Base-by-base conservation (phyloP, 1,140 invertebrate genomes). In the Microplitis demolitor region DNA sequence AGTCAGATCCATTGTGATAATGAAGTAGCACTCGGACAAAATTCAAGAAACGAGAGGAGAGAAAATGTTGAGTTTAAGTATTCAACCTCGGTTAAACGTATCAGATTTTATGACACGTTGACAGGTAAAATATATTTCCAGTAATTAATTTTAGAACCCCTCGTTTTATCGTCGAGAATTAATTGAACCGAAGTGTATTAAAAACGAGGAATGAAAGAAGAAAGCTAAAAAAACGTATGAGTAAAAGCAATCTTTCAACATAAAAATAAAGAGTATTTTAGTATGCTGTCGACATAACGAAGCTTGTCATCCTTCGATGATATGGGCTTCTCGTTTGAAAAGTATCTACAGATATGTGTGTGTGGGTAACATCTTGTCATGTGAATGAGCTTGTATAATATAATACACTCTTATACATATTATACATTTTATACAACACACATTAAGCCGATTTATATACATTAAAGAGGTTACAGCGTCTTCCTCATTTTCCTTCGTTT, bases 251-350 rank as follows among this genome's bases (percentile, higher is more conserved):
- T 37, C 56, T 76, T 72, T 72, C 74, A 39, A 31, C 33, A 13
- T 8, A 61, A 31, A 8, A 3, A 61, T 61, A 6, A 37, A 33
- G 51, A 56, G 45, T 75, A 50, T 56, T 73, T 73, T 74, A 77
- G 61, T 79, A 81, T 83, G 83, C 80, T 50, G 54, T 68, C 67
- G 69, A 78, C 66, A 76, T 78, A 78, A 79, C 77, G 73, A 76
- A 69, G 77, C 74, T 77, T 74, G 71, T 78, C 74, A 16, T 61
- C 58, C 16, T 31, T 61, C 58, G 58, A 24, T 33, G 31, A 31
- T 33, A 24, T 45, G 11, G 39, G 6, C 39, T 45, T 2, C 11
- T 45, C 39, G 39, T 11, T 45, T 11, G 11, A 45, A 45, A 45
- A 45, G 39, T 11, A 9, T 45, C 39, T 45, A 11, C 3, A 45